These are phyloP conservation scores for Lycaon pictus DNA, from an alignment of 2,113 vertebrate genomes.

Conservation along the genomic window DNA sequence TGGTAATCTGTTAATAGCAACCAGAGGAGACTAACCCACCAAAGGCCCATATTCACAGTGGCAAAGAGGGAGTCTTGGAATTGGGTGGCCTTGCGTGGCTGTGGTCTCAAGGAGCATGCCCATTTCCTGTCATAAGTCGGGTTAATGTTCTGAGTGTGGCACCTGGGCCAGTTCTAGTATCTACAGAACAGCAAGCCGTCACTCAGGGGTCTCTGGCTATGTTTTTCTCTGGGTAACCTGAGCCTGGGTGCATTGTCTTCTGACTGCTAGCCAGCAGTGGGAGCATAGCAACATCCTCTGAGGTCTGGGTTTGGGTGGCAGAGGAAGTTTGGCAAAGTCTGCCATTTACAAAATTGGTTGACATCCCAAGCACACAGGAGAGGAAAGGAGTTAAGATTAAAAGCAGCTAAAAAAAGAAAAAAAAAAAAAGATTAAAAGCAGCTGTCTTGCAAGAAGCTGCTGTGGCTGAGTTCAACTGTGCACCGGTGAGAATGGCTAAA, in stretches of 20 bases:
- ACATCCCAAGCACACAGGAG: neutral
- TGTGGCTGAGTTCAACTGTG: no score
- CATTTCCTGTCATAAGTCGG: neutral
- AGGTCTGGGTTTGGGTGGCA: neutral
- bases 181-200: neutral
- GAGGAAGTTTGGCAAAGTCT: neutral
- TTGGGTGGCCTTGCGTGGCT: fast-evolving
- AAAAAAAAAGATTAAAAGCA: no score
- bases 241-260: neutral
- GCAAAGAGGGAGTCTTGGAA: neutral
- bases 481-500: no score
- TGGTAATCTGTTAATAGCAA: neutral
- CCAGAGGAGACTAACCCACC: fast-evolving
- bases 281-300: neutral
- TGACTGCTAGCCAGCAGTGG: neutral
- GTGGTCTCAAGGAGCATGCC: neutral
- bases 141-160: neutral
- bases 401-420: neutral
- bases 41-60: neutral
- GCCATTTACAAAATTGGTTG: neutral
- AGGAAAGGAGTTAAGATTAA: neutral
- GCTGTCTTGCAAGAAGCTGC: no score
- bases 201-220: no score
- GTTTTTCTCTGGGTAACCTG: neutral
- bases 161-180: neutral